Evolutionary conservation across 2,888 invertebrate genomes (phyloP).

Genomic region (Plebejus argus): DNA sequence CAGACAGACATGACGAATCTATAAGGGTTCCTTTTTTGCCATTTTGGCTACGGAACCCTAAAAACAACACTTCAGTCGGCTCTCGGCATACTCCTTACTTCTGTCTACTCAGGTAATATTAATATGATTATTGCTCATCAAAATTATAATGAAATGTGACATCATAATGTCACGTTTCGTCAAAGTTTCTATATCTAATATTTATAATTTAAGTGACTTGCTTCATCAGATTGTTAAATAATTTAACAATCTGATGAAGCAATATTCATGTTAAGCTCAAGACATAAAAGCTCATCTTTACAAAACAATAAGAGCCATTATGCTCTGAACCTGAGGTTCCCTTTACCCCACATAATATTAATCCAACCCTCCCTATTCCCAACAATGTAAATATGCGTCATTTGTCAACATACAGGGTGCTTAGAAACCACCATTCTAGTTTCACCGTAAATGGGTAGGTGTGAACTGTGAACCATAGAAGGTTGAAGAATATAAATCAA

Average conservation of each 20-base stretch:
- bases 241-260: background rate
- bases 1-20: too few relatives aligned
- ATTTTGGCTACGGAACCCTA: too few relatives aligned
- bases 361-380: background rate
- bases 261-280: background rate
- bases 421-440: background rate
- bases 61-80: too few relatives aligned
- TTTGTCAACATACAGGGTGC: background rate
- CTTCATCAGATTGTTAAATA: too few relatives aligned
- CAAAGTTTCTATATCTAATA: conserved; percentile 1
- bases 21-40: too few relatives aligned
- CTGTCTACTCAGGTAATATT: too few relatives aligned
- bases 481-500: too few relatives aligned
- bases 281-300: background rate
- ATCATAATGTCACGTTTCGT: background rate
- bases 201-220: too few relatives aligned
- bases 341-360: background rate
- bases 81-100: too few relatives aligned
- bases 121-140: background rate
- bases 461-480: too few relatives aligned
- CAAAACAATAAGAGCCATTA: background rate
- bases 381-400: background rate
- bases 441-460: background rate
- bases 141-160: background rate
- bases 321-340: background rate